Conservation (phyloP, 2,888 invertebrate species). For the Beris morrisii region DNA sequence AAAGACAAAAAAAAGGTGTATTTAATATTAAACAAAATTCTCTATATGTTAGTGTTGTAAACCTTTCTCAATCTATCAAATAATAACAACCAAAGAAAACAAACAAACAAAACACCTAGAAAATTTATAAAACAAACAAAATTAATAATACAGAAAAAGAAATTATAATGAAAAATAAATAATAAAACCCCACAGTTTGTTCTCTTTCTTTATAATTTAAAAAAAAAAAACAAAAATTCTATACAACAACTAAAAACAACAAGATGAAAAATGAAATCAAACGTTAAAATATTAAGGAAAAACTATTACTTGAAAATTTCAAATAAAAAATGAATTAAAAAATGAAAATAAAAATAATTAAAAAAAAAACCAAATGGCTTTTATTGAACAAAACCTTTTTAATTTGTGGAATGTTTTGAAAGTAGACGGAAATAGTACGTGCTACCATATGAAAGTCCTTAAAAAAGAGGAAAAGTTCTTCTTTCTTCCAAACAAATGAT, state of each 20-base stretch:
- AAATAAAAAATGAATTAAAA: no score
- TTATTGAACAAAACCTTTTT: no score
- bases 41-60: not conserved
- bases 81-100: not conserved
- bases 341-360: no score
- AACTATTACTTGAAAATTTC: not conserved
- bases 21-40: not conserved
- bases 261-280: not conserved
- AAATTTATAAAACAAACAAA: conserved; percentile 1
- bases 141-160: not conserved
- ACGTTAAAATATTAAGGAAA: not conserved
- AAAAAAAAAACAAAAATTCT: not conserved
- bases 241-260: not conserved
- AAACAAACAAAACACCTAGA: not conserved
- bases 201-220: conserved; percentile 9
- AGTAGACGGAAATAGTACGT: no score
- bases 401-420: no score
- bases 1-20: not conserved
- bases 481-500: no score
- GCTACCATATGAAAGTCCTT: no score
- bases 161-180: not conserved
- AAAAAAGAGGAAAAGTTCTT: no score
- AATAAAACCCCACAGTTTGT: not conserved
- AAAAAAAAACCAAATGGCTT: no score
- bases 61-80: conserved; percentile 1